Base-by-base conservation (phyloP, 2,113 vertebrate genomes). In the Pavo muticus region DNA sequence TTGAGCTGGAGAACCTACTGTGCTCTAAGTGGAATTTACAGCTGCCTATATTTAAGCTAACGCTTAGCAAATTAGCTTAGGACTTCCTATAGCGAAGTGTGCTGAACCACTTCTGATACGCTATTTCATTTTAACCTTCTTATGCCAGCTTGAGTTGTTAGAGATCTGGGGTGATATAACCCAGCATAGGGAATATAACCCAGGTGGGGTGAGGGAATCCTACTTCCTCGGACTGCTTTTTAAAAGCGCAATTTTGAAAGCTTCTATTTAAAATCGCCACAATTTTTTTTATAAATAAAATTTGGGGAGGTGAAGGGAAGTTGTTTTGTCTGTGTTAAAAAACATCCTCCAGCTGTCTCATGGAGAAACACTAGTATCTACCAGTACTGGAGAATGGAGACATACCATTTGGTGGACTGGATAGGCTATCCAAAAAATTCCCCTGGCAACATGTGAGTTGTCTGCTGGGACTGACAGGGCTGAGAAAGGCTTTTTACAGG, bases 401-500 rank as follows among this genome's bases (percentile, higher is more conserved):
- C 6, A 4, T 1, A 35, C 69, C 21, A 77, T 77, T 52, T 29
- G 61, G 54, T 25, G 63, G 35, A 6, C 35, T 80, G 7, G 54
- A 35, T 24, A 75, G 32, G 24, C 23, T 44, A 10, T 8, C 11
- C 2, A 56, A 56, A 88, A 71, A 56, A 24, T 65, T 69, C 29
- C 27, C 1, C 24, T 35, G 47, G 15, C n/a, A 82, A 21, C 16
- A 6, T 0, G 0, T 17, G 7, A 52, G 16, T 29, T 77, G 64
- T 23, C 23, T 45, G 56, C 56, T 82, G 67, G 21, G 27, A 37
- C 56, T 67, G 57, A 29, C 23, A 37, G 52, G 24, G 50, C n/a
- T 42, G 52, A 82, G 47, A 14, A 44, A 84, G 44, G 10, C 21
- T 37, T 91, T 23, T 60, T 40, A 24, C 30, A 56, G 67, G 67